Percentiles rank a stretch among this genome's conserved stretches.
These are phyloP conservation scores for Pithys albifrons DNA, from an alignment of 2,113 vertebrate genomes.

Conservation along the genomic window DNA sequence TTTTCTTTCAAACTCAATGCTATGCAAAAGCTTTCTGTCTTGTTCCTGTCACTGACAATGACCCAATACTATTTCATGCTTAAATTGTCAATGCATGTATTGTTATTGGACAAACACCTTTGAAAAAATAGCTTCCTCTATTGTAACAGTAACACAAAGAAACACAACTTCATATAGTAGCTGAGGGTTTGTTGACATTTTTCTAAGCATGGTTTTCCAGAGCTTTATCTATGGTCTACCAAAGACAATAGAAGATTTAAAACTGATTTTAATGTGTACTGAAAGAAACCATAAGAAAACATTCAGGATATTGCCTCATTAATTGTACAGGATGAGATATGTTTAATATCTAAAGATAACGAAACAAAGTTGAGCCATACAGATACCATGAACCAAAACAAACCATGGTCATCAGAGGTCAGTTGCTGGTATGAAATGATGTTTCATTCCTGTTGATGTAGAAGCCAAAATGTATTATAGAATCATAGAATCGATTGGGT, in stretches of 20 bases:
- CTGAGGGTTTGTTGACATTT: not conserved
- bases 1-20: not conserved
- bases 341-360: not conserved
- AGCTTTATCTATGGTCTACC: not conserved
- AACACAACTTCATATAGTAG: not conserved
- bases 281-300: not conserved
- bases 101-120: not conserved
- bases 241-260: not conserved
- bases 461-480: not conserved
- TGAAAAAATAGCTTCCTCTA: not conserved
- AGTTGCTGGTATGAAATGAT: not conserved
- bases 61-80: not conserved
- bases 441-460: not conserved
- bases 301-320: not conserved
- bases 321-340: not conserved
- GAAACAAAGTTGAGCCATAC: not conserved
- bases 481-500: no score
- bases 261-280: not conserved
- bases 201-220: not conserved
- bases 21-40: not conserved
- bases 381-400: not conserved
- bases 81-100: not conserved
- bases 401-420: not conserved
- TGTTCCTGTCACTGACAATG: not conserved
- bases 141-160: not conserved